Base-by-base conservation (phyloP, 2,113 vertebrate species). In the Sterna hirundo region DNA sequence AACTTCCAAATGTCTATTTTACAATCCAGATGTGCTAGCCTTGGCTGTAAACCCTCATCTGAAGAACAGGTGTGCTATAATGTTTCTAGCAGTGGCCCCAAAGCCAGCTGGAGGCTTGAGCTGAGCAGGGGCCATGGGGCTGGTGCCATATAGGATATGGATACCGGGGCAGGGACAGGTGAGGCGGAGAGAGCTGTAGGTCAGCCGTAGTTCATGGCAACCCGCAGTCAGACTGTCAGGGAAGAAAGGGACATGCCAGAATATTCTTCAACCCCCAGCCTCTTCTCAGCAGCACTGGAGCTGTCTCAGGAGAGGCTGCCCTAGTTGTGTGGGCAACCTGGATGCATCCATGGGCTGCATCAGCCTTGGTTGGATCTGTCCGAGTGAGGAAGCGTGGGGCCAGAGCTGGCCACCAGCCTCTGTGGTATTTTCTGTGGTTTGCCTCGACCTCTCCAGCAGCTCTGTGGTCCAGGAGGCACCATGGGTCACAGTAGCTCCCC, bases 11-110 rank as follows among this genome's bases (percentile, higher is more conserved):
- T 65, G 94, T 97, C 97, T 96, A 64, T 97, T 96, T 97, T 96
- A 95, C 90, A 97, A 95, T 96, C 97, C 98, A 98, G 98, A 98
- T 98, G 98, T 97, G 95, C 93, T 95, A 96, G 96, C 96, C 92
- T 97, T 98, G 98, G 97, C 97, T 97, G 95, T 96, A 97, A 98
- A 97, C 68, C 93, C 86, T 93, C 94, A 95, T 97, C 92, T 97
- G 96, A 97, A 96, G 97, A 98, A 96, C 98, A 98, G 98, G 97
- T 98, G 98, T 97, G 98, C 97, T 93, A 94, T 97, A 97, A 98
- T 97, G 88, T 96, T 96, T 98, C 95, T 97, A 97, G 87, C 97
- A 98, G 98, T 57, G 92, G 91, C 91, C 34, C 44, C 86, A 97
- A 97, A 97, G 96, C 95, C 94, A 96, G 96, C 90, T 95, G 97